Base-by-base conservation (phyloP, 1,140 invertebrate species). In the Tetragonula clypearis region DNA sequence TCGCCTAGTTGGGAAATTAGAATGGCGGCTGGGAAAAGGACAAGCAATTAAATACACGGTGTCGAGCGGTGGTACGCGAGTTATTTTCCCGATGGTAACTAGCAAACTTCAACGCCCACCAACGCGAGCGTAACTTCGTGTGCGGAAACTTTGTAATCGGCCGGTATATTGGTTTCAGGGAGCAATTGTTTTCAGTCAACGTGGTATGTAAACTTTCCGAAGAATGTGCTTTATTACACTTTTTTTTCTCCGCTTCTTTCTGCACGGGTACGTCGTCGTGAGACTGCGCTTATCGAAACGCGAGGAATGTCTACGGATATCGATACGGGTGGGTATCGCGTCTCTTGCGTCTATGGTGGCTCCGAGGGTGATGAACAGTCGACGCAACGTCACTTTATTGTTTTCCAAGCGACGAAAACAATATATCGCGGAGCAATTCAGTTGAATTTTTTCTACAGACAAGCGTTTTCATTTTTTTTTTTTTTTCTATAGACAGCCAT, bases 211-310 rank as follows among this genome's bases (percentile, higher is more conserved):
- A 84, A 86, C 74, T 84, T 79, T 26, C 35, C 73, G 23, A 85
- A 82, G 84, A 66, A 85, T 85, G n/a, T 15, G 71, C 41, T 79
- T 84, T 79, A 84, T 84, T 84, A 72, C 75, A 72, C 65, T 60
- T 71, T 79, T 71, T 79, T 84, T 72, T 30, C 23, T n/a, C 11
- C 35, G 21, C 55, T 41, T 23, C 23, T 60, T 49, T 55, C 15
- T 21, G 19, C 2, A 9, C 26, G 0, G 14, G 11, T 17, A 49
- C 35, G 15, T 53, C 14, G 17, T 21, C 55, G 62, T 14, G 55
- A 19, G 17, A 5, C 12, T 41, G 9, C 30, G n/a, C 23, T 83
- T 49, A 66, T 82, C 26, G 53, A 30, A 41, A 55, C 21, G 56
- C 35, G 53, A 73, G 5, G 69, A 81, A 81, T 81, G 56, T 62